These are phyloP conservation scores for Centroberyx gerrardi DNA, from an alignment of 2,797 vertebrate genomes.

Conservation along the genomic window DNA sequence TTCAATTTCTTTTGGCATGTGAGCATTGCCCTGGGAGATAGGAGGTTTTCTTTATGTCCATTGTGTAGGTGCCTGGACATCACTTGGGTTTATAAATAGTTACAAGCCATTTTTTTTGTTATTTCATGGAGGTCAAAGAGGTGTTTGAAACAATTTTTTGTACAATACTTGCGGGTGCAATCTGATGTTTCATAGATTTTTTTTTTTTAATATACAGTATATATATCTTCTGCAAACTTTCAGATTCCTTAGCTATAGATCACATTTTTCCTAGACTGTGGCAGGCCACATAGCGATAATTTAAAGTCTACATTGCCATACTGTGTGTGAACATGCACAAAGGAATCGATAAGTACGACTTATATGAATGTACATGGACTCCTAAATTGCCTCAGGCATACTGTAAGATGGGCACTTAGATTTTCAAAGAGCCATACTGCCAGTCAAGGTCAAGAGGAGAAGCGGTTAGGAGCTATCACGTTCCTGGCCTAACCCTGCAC, in stretches of 20 bases:
- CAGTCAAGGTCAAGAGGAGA: slow-evolving; percentile 83
- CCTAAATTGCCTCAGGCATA: slow-evolving; percentile 80
- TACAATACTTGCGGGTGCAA: slow-evolving; percentile 19
- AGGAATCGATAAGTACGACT: slow-evolving; percentile 79
- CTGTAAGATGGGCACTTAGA: slow-evolving; percentile 81
- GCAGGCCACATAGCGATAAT: slow-evolving; percentile 78
- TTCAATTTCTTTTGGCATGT: slow-evolving; percentile 55
- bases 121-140: slow-evolving; percentile 47
- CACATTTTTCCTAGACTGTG: slow-evolving; percentile 74
- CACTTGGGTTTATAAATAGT: neutral
- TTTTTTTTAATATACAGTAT: slow-evolving; percentile 5
- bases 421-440: slow-evolving; percentile 81
- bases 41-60: slow-evolving; percentile 5
- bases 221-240: slow-evolving; percentile 47
- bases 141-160: slow-evolving; percentile 14
- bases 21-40: slow-evolving; percentile 32
- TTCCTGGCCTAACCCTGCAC: slow-evolving; percentile 64
- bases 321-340: slow-evolving; percentile 79
- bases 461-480: slow-evolving; percentile 61
- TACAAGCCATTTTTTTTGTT: slow-evolving; percentile 4
- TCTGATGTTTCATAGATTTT: slow-evolving; percentile 15
- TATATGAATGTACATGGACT: slow-evolving; percentile 79
- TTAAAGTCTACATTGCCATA: slow-evolving; percentile 78
- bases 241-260: slow-evolving; percentile 70
- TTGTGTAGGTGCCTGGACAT: slow-evolving; percentile 6